Evolutionary conservation across 2,888 invertebrate species (phyloP), one percentile per base, ranked within the genome.

Genomic region (Metacarcinus magister): DNA sequence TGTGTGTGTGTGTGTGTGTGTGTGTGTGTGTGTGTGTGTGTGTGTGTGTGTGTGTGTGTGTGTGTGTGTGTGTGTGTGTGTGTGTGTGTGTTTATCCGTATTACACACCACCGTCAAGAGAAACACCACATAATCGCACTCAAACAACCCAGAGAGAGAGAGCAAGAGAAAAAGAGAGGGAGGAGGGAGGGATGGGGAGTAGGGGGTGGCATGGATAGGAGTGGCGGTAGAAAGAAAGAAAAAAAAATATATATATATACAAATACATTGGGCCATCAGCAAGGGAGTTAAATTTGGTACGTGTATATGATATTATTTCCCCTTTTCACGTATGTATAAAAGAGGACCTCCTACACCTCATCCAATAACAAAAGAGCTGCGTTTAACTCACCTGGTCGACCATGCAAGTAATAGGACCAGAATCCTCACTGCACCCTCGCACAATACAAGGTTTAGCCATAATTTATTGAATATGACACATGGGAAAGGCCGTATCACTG

Each of bases 381-480:
- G 48, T 48, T 94, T 90, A 94, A 90, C 89, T 90, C 90, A 94
- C 32, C 28, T 39, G 48, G 43, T 23, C 90, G 32, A 32, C 94
- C 60, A 90, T 90, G 94, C 90, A 94, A 16, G 94, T 48, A 94
- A 54, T 87, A 94, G 43, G 94, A 13, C 48, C 90, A 60, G 90
- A 32, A 54, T 44, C 93, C 93, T 39, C 87, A 28, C 75, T 39
- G 39, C 93, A 54, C 54, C 90, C 89, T 82, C 82, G 90, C 94
- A 90, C 90, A 90, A 94, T 90, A 89, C 90, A 39, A 23, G 54
- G 75, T 54, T 90, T 90, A 87, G 60, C 94, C 94, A 90, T 94
- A 94, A 94, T 90, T 94, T 94, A 94, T 94, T 94, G 94, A 94
- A 94, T 94, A 94, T 94, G 89, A 94, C 90, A 90, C 94, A 90